phyloP scores from a whole-genome alignment of 2,797 vertebrate genomes.

The Anisognathus igniventris region DNA sequence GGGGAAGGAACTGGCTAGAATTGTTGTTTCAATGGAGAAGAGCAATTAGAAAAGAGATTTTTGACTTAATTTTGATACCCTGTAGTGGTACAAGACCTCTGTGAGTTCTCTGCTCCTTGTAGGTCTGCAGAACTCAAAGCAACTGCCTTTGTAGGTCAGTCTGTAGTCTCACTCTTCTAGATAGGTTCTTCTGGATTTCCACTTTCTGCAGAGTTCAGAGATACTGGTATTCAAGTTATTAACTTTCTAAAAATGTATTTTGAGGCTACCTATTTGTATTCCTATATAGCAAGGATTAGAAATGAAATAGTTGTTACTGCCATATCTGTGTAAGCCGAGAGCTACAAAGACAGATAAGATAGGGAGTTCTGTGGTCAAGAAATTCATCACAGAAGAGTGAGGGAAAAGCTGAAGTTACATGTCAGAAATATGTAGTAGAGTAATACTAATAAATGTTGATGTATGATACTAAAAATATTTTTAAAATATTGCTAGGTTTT shows the following conservation, averaged over 20 bases:
- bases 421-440: background rate
- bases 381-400: background rate
- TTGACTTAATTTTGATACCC: background rate
- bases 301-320: background rate
- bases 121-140: background rate
- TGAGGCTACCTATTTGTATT: background rate
- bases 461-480: background rate
- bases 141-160: background rate
- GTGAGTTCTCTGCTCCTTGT: background rate
- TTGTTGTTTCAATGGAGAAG: background rate
- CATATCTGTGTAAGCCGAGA: background rate
- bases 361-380: background rate
- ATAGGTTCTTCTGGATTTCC: background rate
- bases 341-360: background rate
- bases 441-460: background rate
- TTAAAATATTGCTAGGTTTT: background rate
- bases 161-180: background rate
- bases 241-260: background rate
- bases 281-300: background rate
- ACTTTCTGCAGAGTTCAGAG: background rate
- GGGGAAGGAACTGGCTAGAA: background rate
- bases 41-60: background rate
- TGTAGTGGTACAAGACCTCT: background rate
- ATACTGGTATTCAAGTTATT: background rate
- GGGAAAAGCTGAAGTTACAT: background rate